Base-by-base conservation (phyloP, 2,113 vertebrate genomes). In the Hemichromis elongatus region DNA sequence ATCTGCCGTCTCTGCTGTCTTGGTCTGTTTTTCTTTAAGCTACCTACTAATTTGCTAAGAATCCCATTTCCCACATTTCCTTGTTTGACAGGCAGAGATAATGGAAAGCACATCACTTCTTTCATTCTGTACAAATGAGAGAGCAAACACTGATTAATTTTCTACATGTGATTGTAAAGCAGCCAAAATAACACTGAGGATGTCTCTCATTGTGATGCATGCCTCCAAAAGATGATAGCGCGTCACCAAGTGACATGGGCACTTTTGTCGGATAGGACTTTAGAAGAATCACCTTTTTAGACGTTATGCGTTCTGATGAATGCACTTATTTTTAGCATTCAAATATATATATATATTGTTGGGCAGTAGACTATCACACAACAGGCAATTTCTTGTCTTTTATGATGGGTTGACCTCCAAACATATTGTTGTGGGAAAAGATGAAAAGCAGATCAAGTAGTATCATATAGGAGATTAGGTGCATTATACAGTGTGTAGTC, bases 81-180 rank as follows among this genome's bases (percentile, higher is more conserved):
- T 52, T 75, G 70, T 90, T 78, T 86, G 91, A 91, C 89, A 90
- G 81, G 83, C 55, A 59, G 35, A 56, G 87, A 81, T 81, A 90
- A 89, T 24, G 73, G 16, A 80, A 79, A 83, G 81, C 19, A 30
- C 57, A 61, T 88, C 70, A 26, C 45, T 81, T 85, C 82, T 88
- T 88, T 81, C 56, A 77, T 77, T 77, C 18, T 6, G 19, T 78
- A 88, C 18, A 68, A 89, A 87, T 28, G 50, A 42, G 35, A 90
- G 47, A 37, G 78, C 82, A 93, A 88, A 91, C 88, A 88, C 75
- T 88, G 84, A 91, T 90, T 89, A 42, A 87, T 89, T 91, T 90
- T 90, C 70, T 33, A 83, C 54, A 80, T 81, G 75, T 92, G 81
- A 92, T 92, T 90, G 90, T 61, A 89, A 86, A 92, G 83, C 77